Conservation (phyloP, 1,140 invertebrate species). For the Brachionus rotundiformis region DNA sequence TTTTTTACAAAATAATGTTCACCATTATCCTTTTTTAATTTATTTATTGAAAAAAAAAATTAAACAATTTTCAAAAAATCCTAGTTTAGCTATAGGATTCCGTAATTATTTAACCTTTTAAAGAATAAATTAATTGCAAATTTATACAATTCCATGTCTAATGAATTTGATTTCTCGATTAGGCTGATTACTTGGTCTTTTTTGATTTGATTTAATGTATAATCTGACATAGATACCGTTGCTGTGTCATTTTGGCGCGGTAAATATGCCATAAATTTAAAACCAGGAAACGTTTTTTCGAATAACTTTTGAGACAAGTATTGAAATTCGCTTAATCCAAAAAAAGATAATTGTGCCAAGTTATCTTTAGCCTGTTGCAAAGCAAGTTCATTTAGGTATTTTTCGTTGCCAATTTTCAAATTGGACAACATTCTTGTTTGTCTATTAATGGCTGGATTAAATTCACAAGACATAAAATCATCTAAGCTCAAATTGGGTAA, state of each 20-base stretch:
- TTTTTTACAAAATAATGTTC: too few relatives aligned
- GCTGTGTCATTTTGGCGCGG: conserved; percentile 73
- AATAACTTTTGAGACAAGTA: conserved; percentile 67
- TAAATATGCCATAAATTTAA: conserved; percentile 83
- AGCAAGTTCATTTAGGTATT: conserved; percentile 71
- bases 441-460: conserved; percentile 90
- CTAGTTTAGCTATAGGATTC: too few relatives aligned
- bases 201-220: conserved; percentile 69
- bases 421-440: conserved; percentile 90
- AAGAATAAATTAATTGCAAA: conserved; percentile 87
- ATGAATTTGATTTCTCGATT: conserved; percentile 78
- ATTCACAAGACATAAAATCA: conserved; percentile 83
- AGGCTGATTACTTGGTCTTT: conserved; percentile 71
- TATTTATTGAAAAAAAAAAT: too few relatives aligned
- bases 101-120: conserved; percentile 70
- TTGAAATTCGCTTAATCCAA: conserved; percentile 45
- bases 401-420: conserved; percentile 75
- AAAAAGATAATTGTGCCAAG: background rate
- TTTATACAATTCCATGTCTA: conserved; percentile 89
- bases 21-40: too few relatives aligned
- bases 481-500: conserved; percentile 66
- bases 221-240: conserved; percentile 70
- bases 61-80: too few relatives aligned
- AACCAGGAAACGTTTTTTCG: conserved; percentile 86
- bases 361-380: conserved; percentile 65